phyloP scores from a whole-genome alignment of 2,113 vertebrate genomes.

The Gulo gulo region DNA sequence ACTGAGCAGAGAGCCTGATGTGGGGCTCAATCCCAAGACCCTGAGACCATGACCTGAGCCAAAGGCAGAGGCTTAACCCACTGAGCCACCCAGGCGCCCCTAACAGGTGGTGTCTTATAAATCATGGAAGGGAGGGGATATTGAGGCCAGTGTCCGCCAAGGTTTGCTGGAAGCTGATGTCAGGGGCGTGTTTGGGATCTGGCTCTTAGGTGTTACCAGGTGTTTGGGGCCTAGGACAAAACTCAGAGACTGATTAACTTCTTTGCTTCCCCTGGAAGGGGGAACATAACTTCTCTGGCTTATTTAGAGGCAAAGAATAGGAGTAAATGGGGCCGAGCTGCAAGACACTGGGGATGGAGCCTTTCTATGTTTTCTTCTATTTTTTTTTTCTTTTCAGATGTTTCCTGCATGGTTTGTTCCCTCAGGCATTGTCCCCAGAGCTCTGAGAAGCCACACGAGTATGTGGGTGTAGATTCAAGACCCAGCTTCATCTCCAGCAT shows the following conservation, averaged over 20 bases:
- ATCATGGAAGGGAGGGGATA: neutral
- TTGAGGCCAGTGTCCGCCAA: neutral
- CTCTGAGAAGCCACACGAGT: constrained; percentile 89
- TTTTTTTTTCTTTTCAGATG: constrained; percentile 36
- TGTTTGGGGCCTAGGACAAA: neutral
- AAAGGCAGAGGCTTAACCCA: too few relatives aligned
- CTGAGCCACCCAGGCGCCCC: too few relatives aligned
- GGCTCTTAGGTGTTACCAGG: neutral
- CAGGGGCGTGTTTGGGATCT: neutral
- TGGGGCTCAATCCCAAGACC: too few relatives aligned
- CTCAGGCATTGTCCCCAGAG: constrained; percentile 80
- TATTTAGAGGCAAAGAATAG: neutral
- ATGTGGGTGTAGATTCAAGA: constrained; percentile 82
- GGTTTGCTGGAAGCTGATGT: neutral
- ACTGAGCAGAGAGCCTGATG: too few relatives aligned
- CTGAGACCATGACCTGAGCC: too few relatives aligned
- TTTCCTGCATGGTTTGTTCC: constrained; percentile 88
- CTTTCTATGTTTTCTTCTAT: neutral
- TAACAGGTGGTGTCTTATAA: neutral
- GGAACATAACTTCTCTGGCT: neutral
- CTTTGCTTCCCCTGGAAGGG: neutral
- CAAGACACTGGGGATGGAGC: neutral
- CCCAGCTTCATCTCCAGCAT: constrained; percentile 83
- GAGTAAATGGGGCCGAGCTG: neutral
- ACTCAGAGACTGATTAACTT: neutral